Evolutionary conservation across 2,113 vertebrate genomes (phyloP).

Genomic region (Megaceryle maxima): DNA sequence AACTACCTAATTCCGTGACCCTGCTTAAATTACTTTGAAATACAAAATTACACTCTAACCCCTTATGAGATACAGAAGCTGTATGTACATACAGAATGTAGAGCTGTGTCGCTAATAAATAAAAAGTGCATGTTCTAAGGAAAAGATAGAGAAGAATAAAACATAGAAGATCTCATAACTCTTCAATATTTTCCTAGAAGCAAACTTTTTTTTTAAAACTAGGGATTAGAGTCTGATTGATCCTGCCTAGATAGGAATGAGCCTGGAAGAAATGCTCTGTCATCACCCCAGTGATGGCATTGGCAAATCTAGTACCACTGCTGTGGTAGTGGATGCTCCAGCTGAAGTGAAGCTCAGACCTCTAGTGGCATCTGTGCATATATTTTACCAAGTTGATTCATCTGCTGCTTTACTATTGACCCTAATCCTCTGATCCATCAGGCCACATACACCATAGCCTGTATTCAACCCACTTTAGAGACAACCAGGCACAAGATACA

Average conservation of each 20-base stretch:
- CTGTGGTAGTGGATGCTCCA: background rate
- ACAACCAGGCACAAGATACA: background rate
- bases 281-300: accelerated
- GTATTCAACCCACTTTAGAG: background rate
- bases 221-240: background rate
- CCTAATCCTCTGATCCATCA: background rate
- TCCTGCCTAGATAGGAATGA: background rate
- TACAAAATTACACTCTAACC: background rate
- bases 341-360: background rate
- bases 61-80: background rate
- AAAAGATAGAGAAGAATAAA: background rate
- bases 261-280: background rate
- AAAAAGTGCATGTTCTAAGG: background rate
- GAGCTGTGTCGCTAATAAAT: background rate
- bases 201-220: background rate
- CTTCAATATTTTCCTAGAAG: background rate
- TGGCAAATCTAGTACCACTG: background rate
- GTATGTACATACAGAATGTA: background rate
- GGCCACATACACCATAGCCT: background rate
- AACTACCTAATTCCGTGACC: background rate
- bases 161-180: background rate
- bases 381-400: background rate
- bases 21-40: constrained; percentile 10
- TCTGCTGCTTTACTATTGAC: background rate
- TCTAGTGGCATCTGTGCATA: background rate